phyloP scores from a whole-genome alignment of 2,113 vertebrate genomes.

The Caretta caretta region DNA sequence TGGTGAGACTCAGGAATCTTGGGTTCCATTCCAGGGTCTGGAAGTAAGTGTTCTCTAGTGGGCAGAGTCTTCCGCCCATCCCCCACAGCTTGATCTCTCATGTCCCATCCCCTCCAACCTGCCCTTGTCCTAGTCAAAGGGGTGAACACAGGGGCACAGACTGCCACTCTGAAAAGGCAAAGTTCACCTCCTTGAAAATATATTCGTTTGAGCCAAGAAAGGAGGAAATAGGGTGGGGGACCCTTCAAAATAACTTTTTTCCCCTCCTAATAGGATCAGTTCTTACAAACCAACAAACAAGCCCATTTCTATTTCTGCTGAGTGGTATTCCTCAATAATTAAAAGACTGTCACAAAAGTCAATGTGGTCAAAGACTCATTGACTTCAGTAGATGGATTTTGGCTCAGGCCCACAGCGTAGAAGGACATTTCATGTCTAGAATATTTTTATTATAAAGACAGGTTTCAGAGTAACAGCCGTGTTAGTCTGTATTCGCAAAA shows the following conservation, averaged over 20 bases:
- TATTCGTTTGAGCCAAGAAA: neutral
- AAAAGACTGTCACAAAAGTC: neutral
- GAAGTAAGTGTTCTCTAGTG: neutral
- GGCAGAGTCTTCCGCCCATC: neutral
- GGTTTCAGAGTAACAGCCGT: too few species aligned
- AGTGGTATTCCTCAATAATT: neutral
- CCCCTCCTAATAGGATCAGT: neutral
- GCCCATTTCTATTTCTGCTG: neutral
- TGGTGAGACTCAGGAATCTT: neutral
- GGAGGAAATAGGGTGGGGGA: neutral
- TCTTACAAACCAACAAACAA: neutral
- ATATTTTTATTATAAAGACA: neutral
- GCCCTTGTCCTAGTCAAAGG: too few species aligned
- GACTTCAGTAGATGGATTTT: neutral
- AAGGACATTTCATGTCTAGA: neutral
- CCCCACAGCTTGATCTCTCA: neutral
- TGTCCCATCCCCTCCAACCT: neutral
- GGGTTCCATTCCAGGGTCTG: neutral
- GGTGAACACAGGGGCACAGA: too few species aligned
- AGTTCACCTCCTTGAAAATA: neutral
- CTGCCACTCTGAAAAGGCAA: neutral
- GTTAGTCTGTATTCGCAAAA: too few species aligned
- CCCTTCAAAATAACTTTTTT: neutral
- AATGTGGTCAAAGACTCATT: neutral
- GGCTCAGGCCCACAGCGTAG: neutral